Conservation (phyloP, 2,888 invertebrate species). For the Cephonodes hylas region DNA sequence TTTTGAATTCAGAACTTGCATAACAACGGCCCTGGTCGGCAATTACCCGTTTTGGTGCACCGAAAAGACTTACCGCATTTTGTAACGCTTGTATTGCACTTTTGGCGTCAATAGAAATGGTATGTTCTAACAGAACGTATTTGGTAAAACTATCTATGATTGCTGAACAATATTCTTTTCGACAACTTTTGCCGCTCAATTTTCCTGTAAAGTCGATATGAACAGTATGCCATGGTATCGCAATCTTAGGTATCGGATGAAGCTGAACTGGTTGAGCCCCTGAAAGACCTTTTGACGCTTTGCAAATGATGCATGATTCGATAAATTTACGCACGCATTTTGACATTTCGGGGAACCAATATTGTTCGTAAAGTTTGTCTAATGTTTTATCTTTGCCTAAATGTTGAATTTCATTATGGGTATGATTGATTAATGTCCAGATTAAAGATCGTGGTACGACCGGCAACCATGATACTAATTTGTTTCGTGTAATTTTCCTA, state of each 20-base stretch:
- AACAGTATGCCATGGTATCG: conserved; percentile 32
- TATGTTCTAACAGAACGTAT: conserved; percentile 27
- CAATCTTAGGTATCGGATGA: conserved; percentile 26
- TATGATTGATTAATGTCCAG: conserved; percentile 32
- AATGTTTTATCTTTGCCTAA: conserved; percentile 32
- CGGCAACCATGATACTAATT: conserved; percentile 26
- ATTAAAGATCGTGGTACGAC: conserved; percentile 26
- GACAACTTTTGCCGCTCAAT: conserved; percentile 33
- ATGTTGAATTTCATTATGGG: conserved; percentile 29
- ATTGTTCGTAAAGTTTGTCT: conserved; percentile 31
- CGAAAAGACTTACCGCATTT: conserved; percentile 29
- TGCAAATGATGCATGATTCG: conserved; percentile 28
- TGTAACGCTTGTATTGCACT: conserved; percentile 23
- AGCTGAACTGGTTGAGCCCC: conserved; percentile 24
- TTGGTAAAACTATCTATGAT: conserved; percentile 34
- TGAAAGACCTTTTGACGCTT: conserved; percentile 26
- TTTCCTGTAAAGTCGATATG: conserved; percentile 34
- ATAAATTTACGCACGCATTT: conserved; percentile 27
- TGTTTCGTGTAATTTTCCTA: conserved; percentile 28
- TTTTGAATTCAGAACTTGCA: conserved; percentile 23
- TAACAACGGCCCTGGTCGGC: conserved; percentile 29
- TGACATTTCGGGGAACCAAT: conserved; percentile 34
- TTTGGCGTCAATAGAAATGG: conserved; percentile 18
- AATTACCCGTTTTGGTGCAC: conserved; percentile 25
- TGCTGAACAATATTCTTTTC: conserved; percentile 31